phyloP scores from a whole-genome alignment of 2,113 vertebrate genomes.

The Oceanodroma tethys region DNA sequence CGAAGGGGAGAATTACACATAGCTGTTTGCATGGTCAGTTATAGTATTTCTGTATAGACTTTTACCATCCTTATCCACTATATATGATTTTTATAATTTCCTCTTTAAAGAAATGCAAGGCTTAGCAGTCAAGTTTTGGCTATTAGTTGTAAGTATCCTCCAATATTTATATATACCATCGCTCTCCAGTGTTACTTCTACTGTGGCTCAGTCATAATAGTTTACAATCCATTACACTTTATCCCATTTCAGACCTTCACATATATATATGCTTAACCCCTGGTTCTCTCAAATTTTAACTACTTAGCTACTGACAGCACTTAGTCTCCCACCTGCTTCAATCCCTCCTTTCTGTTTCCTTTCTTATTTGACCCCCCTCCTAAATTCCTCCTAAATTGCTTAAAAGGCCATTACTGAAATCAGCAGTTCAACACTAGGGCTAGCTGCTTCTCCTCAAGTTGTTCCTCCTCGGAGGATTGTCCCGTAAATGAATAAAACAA shows the following conservation, averaged over 20 bases:
- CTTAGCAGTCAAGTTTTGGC: not conserved
- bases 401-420: not conserved
- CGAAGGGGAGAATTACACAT: not conserved
- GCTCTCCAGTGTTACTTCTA: not conserved
- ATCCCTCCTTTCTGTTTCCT: not conserved
- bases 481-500: slow-evolving; percentile 13
- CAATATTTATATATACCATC: not conserved
- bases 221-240: not conserved
- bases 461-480: not conserved
- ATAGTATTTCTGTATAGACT: not conserved
- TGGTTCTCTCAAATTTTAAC: not conserved
- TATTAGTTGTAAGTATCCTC: not conserved
- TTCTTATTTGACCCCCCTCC: not conserved
- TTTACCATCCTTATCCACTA: not conserved
- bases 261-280: not conserved
- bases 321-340: not conserved
- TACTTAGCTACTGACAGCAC: not conserved
- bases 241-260: not conserved
- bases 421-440: not conserved
- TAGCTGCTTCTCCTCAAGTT: slow-evolving; percentile 8
- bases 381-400: not conserved
- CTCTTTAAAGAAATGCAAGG: not conserved
- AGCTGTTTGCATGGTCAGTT: not conserved
- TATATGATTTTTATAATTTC: not conserved
- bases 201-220: not conserved